Percentiles rank a stretch among this genome's conserved stretches.
Conservation (phyloP, 2,113 vertebrate species). For the Tapirus terrestris region DNA sequence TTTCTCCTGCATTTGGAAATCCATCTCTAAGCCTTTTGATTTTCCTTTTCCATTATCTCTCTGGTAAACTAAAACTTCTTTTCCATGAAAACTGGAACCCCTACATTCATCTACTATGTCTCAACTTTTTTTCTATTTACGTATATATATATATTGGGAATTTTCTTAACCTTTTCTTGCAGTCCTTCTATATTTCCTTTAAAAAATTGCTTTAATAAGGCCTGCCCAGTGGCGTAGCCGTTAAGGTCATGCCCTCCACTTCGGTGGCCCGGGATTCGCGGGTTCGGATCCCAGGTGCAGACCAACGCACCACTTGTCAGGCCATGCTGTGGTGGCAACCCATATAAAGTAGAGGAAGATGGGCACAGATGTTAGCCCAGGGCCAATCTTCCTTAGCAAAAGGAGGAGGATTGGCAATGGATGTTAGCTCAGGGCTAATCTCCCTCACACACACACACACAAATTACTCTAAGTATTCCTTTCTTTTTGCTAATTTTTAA, state of each 20-base stretch:
- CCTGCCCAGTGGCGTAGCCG: too few species aligned
- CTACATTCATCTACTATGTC: neutral
- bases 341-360: too few species aligned
- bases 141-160: neutral
- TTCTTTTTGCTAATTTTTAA: neutral
- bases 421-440: too few species aligned
- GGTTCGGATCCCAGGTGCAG: too few species aligned
- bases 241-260: too few species aligned
- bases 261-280: too few species aligned
- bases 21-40: neutral
- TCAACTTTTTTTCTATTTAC: neutral
- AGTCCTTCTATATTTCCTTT: neutral
- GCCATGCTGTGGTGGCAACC: too few species aligned
- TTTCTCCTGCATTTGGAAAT: neutral
- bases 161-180: neutral
- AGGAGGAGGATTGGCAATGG: too few species aligned
- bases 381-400: too few species aligned
- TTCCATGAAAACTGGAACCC: neutral
- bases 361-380: too few species aligned
- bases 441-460: too few species aligned
- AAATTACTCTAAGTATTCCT: neutral
- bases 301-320: too few species aligned
- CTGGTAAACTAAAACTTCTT: neutral
- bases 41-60: neutral
- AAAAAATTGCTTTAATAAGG: neutral